Percentiles rank a stretch among this genome's conserved stretches.
phyloP scores from a whole-genome alignment of 2,888 invertebrate genomes.

The Ennomos fuscantarius region DNA sequence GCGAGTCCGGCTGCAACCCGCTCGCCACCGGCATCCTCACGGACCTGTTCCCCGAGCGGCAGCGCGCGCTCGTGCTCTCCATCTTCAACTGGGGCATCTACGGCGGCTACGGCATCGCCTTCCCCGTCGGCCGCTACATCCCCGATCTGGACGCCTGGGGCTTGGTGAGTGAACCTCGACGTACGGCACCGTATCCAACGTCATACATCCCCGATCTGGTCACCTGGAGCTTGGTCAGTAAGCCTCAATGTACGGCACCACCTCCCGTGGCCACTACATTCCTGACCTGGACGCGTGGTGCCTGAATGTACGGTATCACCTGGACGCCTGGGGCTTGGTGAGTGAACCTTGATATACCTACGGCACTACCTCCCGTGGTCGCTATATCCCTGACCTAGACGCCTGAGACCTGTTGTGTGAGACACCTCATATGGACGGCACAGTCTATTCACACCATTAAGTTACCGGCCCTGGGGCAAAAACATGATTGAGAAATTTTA shows the following conservation, averaged over 20 bases:
- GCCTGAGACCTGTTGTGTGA: too few species aligned
- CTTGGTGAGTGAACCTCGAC: constrained; percentile 79
- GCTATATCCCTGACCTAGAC: too few species aligned
- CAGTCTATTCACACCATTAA: too few species aligned
- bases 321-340: too few species aligned
- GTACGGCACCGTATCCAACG: constrained; percentile 96
- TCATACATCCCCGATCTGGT: constrained; percentile 92
- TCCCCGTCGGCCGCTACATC: constrained; percentile 95
- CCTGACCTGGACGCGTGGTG: too few species aligned
- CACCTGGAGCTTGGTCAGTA: constrained; percentile 89
- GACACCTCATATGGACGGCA: too few species aligned
- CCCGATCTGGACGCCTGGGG: constrained; percentile 90
- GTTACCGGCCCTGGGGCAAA: too few species aligned
- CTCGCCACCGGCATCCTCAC: constrained; percentile 93
- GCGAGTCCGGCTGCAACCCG: constrained; percentile 95
- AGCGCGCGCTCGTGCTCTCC: constrained; percentile 95
- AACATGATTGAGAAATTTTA: too few species aligned
- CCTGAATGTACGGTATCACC: too few species aligned
- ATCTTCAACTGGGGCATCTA: constrained; percentile 98
- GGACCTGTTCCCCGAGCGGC: constrained; percentile 91
- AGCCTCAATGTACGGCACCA: neutral
- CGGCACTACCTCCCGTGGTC: too few species aligned
- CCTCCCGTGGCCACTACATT: too few species aligned
- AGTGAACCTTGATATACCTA: too few species aligned
- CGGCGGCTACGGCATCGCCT: constrained; percentile 96